Conservation (phyloP, 2,888 invertebrate species). For the Pterobdella sp. region DNA sequence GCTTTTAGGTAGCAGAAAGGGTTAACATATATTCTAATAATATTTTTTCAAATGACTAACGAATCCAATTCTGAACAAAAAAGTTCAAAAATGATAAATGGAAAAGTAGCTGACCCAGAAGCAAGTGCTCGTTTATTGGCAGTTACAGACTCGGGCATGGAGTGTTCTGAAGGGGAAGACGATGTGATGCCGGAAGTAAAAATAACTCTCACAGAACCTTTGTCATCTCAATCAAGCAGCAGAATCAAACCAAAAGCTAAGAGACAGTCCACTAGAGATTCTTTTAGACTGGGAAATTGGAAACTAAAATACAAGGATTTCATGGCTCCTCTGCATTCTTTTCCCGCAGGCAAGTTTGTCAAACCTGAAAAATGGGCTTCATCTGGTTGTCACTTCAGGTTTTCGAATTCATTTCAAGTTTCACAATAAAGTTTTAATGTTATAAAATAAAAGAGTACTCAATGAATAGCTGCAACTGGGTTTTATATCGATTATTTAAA, state of each 20-base stretch:
- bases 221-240: not conserved
- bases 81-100: slow-evolving; percentile 19
- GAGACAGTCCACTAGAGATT: slow-evolving; percentile 22
- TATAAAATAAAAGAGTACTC: too few relatives aligned
- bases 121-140: slow-evolving; percentile 26
- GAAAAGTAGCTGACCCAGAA: slow-evolving; percentile 25
- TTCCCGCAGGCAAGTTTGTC: not conserved
- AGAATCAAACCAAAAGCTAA: slow-evolving; percentile 8
- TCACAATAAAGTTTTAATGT: too few relatives aligned
- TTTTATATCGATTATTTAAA: too few relatives aligned
- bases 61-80: not conserved
- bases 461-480: too few relatives aligned
- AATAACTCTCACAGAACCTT: slow-evolving; percentile 21
- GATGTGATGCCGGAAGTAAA: slow-evolving; percentile 13
- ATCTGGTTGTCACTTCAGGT: slow-evolving; percentile 21
- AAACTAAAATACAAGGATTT: slow-evolving; percentile 33
- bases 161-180: slow-evolving; percentile 22
- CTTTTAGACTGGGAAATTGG: slow-evolving; percentile 25
- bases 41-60: not conserved
- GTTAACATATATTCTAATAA: not conserved
- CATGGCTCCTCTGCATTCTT: slow-evolving; percentile 17
- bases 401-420: not conserved
- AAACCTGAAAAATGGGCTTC: slow-evolving; percentile 19
- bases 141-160: slow-evolving; percentile 25
- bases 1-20: not conserved